Evolutionary conservation across 2,797 vertebrate species (phyloP), one percentile per base, ranked within the genome.

Genomic region (Picus viridis): DNA sequence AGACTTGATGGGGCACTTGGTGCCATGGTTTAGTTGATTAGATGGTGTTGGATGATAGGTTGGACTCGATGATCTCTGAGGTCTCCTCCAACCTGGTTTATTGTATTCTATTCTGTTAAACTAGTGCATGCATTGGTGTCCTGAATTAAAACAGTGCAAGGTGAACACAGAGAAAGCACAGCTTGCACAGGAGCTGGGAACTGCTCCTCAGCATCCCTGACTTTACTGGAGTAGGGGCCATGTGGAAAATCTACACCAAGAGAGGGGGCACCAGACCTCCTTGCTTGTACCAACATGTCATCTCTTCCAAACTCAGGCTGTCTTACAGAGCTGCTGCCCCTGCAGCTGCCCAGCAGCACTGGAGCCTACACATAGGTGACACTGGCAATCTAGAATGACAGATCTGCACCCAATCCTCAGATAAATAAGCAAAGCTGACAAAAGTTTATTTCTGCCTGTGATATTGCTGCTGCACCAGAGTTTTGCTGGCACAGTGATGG

Each of bases 351-450:
- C 51, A 26, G 24, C 27, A 58, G 69, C 69, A 29, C 76, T 65
- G n/a, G 30, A 69, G 54, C 61, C 20, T 67, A 26, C 14, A 7
- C 4, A 3, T 1, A 32, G 72, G 24, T 16, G 27, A 45, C 10
- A 6, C 36, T 27, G 26, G 30, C 58, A 54, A 73, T 23, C 89
- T 43, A 1, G 18, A 24, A 0, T 32, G n/a, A n/a, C 20, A 4
- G 36, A 7, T 14, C 61, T 83, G 6, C 9, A 58, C 32, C n/a
- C 2, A 1, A 10, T 65, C 26, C 34, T 59, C 67, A 75, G 69
- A 58, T 16, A 83, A 49, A 39, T n/a, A 69, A 83, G 30, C 27
- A 36, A 53, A 54, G 56, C 2, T 86, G 54, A 34, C 62, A 54
- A 39, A 62, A 72, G 12, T 34, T 6, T 41, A 39, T 53, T 58